Base-by-base conservation (phyloP, 2,113 vertebrate genomes). In the Ammodytes dubius region DNA sequence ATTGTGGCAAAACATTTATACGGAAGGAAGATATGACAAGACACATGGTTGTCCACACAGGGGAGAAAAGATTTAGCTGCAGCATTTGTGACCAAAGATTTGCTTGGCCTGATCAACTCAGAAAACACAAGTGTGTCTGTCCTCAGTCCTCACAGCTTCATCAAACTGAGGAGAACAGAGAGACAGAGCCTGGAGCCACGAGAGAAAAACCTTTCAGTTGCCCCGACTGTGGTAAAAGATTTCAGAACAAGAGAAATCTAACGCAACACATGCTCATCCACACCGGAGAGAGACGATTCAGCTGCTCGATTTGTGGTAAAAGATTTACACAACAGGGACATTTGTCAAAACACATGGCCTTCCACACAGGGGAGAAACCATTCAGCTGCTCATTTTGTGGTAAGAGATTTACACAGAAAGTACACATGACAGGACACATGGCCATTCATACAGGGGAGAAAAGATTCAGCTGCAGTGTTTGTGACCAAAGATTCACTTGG, bases 371-470 rank as follows among this genome's bases (percentile, higher is more conserved):
- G 65, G 27, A 15, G 42, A 15, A 64, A 53, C 6, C 17, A 27
- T 27, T 27, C 27, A 27, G 27, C 27, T 27, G 27, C 27, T 27
- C 27, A 27, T 27, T 27, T 27, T 27, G 27, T 27, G 27, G 27
- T 27, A 27, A 27, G 27, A 27, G 27, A 27, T 27, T 27, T 27
- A 27, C 27, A 27, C 27, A 27, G 27, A 27, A 27, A 27, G 27
- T 27, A 27, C 27, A 27, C 27, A 27, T 79, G 59, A 74, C 19
- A 0, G 47, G 70, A 0, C 82, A 84, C 70, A 65, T 79, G 58
- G 57, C 64, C 1, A 14, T 74, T 17, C 82, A 84, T 59, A 79
- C 82, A 0, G 76, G 82, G 0, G 82, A 74, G 50, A 79, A 79
- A n/a, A 56, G 49, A 0, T 83, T 83, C 49, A 68, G 43, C n/a